Evolutionary conservation across 1,140 invertebrate genomes (phyloP).

Genomic region (Drosophila pectinifera): DNA sequence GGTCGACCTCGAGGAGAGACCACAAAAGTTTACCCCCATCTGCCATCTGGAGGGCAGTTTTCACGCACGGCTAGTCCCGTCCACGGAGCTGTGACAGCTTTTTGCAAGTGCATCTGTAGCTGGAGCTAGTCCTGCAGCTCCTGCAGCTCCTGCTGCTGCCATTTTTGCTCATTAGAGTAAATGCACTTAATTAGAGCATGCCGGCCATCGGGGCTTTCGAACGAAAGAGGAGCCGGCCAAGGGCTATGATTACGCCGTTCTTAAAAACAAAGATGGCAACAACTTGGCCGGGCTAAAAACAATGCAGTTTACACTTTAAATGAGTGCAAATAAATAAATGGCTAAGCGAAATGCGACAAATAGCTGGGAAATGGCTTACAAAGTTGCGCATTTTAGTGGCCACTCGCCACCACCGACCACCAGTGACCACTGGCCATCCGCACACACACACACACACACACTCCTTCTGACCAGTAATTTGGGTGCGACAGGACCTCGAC

Average conservation of each 20-base stretch:
- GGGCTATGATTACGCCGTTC: constrained; percentile 71
- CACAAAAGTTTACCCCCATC: constrained; percentile 31
- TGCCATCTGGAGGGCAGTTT: constrained; percentile 61
- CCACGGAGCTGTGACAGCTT: constrained; percentile 62
- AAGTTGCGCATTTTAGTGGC: constrained; percentile 67
- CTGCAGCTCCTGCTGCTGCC: constrained; percentile 28
- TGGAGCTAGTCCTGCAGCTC: constrained; percentile 3
- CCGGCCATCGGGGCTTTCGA: constrained; percentile 40
- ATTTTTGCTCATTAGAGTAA: constrained; percentile 82
- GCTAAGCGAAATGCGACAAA: constrained; percentile 79
- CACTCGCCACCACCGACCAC: constrained; percentile 8
- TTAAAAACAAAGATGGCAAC: constrained; percentile 74
- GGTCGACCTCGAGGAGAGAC: constrained; percentile 42
- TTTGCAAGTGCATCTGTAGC: constrained; percentile 32
- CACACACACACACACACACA: constrained; percentile 2
- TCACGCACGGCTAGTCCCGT: constrained; percentile 68
- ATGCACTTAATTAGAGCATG: constrained; percentile 80
- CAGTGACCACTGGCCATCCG: constrained; percentile 23
- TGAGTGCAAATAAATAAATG: constrained; percentile 78
- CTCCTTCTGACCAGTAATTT: constrained; percentile 48
- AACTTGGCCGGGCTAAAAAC: constrained; percentile 38
- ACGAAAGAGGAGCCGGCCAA: constrained; percentile 14
- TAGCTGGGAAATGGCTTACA: constrained; percentile 65
- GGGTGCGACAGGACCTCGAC: constrained; percentile 44
- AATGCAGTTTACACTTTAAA: constrained; percentile 62